These are phyloP conservation scores for Ormyrus rosae DNA, from an alignment of 2,888 invertebrate genomes.

Conservation along the genomic window DNA sequence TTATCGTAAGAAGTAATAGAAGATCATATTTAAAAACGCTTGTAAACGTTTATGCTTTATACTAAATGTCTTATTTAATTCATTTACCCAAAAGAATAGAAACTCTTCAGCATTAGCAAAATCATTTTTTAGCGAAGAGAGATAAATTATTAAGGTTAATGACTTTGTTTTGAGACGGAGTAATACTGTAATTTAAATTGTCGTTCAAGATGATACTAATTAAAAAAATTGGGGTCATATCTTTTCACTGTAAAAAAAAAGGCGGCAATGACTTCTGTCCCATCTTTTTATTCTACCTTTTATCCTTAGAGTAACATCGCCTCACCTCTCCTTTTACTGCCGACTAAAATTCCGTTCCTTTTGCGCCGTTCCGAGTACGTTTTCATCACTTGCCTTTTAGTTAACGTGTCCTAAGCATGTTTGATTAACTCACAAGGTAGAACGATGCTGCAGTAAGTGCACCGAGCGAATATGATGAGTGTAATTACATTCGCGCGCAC, in stretches of 20 bases:
- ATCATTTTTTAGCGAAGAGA: constrained; percentile 11
- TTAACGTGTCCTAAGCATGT: constrained; percentile 39
- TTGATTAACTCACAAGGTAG: constrained; percentile 42
- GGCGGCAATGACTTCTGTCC: neutral
- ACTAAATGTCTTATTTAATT: too few species aligned
- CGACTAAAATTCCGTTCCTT: too few species aligned
- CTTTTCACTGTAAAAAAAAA: neutral
- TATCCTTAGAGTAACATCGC: too few species aligned
- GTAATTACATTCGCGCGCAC: constrained; percentile 46
- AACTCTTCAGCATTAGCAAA: neutral
- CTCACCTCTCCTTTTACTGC: too few species aligned
- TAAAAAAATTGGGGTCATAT: constrained; percentile 33
- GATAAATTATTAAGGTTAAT: constrained; percentile 35
- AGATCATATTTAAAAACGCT: too few species aligned
- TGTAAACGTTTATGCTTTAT: too few species aligned
- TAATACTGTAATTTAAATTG: neutral
- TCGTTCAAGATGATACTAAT: constrained; percentile 3
- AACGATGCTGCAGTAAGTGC: constrained; percentile 31
- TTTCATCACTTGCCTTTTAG: constrained; percentile 35
- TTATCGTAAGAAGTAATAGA: too few species aligned
- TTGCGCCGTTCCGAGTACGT: neutral
- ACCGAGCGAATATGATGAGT: constrained; percentile 49
- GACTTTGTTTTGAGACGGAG: neutral
- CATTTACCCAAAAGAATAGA: too few species aligned
- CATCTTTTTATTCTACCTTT: too few species aligned